Evolutionary conservation across 1,140 invertebrate genomes (phyloP), one percentile per base, ranked within the genome.

Genomic region (Drosophila albomicans): DNA sequence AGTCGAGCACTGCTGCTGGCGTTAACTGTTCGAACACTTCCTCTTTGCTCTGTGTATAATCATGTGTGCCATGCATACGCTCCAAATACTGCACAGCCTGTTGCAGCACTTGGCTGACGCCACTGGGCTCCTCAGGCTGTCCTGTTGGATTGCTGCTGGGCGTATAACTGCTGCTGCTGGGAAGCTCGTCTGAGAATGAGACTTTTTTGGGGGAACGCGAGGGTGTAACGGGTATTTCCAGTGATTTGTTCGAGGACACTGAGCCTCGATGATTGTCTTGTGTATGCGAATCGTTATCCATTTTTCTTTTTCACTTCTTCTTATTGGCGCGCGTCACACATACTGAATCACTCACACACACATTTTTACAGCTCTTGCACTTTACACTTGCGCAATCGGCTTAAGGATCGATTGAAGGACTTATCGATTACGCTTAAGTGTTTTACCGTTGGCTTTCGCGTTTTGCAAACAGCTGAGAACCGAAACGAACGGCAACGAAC

Each of bases 191-290:
- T 10, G 91, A 92, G 59, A 92, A 92, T 70, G 91, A 92, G 0
- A 92, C 91, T 54, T 92, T 92, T 56, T 92, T 92, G n/a, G 91
- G 91, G 3, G 91, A 92, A 6, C 91, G 82, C 63, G 91, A 82
- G 5, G 91, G 91, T 7, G 91, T 91, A 16, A 76, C 64, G 5
- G 91, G 91, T 48, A 92, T 81, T 38, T 92, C 91, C 5, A 92
- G 63, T 10, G 91, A 92, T 43, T 78, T 89, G 15, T 66, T 91
- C 28, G 91, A 92, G 43, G 91, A 92, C 35, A 92, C 85, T n/a
- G 91, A 92, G 38, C 91, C 91, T 15, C 91, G 91, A 56, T 92
- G 91, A 73, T 91, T 91, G 38, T 79, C 76, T 25, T 66, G 58
- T 69, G 79, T 5, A 58, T 75, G 73, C 52, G 79, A 72, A 69